phyloP scores from a whole-genome alignment of 2,797 vertebrate species.

The Sibirionetta formosa region DNA sequence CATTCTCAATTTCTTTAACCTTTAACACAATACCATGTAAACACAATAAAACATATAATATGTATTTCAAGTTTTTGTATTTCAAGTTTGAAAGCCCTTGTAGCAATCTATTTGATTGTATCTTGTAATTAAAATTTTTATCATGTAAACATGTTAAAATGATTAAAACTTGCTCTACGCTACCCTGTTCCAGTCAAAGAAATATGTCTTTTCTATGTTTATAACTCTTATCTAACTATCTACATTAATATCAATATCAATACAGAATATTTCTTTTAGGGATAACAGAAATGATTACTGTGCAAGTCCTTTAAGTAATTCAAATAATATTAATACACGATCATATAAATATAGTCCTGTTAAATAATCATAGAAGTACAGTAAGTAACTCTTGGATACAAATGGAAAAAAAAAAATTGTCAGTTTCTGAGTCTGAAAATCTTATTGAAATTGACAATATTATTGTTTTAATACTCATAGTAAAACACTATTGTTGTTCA shows the following conservation, averaged over 20 bases:
- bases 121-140: background rate
- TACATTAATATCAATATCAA: background rate
- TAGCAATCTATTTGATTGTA: background rate
- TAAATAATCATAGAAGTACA: background rate
- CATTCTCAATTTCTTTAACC: too few species aligned
- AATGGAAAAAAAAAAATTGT: background rate
- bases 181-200: background rate
- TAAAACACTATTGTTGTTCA: background rate
- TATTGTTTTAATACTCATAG: background rate
- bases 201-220: background rate
- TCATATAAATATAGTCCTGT: background rate
- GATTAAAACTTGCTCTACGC: background rate
- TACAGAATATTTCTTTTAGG: background rate
- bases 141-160: background rate
- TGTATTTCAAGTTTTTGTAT: too few species aligned
- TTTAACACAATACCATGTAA: too few species aligned
- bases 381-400: background rate
- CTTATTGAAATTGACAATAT: background rate
- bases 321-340: background rate
- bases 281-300: background rate
- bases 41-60: too few species aligned
- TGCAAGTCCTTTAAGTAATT: background rate
- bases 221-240: background rate
- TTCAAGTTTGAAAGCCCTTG: background rate
- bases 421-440: accelerated